These are phyloP conservation scores for Amphiprion ocellaris DNA, from an alignment of 2,113 vertebrate genomes.

Conservation along the genomic window DNA sequence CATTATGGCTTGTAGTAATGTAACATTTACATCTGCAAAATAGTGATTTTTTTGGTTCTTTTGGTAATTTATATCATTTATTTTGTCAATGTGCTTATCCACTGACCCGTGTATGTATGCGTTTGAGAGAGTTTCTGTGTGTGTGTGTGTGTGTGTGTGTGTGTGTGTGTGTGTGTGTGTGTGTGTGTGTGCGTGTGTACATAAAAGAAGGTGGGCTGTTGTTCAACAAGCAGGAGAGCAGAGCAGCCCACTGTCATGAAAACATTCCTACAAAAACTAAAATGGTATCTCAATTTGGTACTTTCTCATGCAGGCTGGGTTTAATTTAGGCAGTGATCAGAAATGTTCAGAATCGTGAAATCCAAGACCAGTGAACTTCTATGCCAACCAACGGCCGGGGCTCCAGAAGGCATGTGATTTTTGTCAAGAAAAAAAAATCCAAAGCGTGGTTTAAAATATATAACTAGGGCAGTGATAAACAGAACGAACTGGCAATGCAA, in stretches of 20 bases:
- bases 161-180: not conserved
- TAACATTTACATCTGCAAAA: not conserved
- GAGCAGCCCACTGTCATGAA: constrained; percentile 40
- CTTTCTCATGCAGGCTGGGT: constrained; percentile 24
- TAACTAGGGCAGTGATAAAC: constrained; percentile 16
- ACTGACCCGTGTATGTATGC: not conserved
- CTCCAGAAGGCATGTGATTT: constrained; percentile 14
- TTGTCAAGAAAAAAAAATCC: constrained; percentile 6
- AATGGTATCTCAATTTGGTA: constrained; percentile 49
- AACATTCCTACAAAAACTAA: constrained; percentile 59
- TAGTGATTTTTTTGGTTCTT: not conserved
- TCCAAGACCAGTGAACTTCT: constrained; percentile 15
- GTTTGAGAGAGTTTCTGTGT: not conserved
- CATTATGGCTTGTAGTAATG: not conserved
- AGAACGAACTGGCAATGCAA: not conserved
- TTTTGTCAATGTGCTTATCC: not conserved
- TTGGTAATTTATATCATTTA: not conserved
- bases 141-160: not conserved
- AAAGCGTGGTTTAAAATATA: constrained; percentile 17
- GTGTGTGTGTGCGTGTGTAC: constrained; percentile 2
- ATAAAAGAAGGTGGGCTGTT: constrained; percentile 5
- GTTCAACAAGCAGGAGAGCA: constrained; percentile 15
- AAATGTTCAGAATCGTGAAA: constrained; percentile 40
- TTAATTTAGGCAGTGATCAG: constrained; percentile 48
- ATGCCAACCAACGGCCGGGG: constrained; percentile 46